Conservation (phyloP, 2,888 invertebrate genomes). For the Smittia sp. region DNA sequence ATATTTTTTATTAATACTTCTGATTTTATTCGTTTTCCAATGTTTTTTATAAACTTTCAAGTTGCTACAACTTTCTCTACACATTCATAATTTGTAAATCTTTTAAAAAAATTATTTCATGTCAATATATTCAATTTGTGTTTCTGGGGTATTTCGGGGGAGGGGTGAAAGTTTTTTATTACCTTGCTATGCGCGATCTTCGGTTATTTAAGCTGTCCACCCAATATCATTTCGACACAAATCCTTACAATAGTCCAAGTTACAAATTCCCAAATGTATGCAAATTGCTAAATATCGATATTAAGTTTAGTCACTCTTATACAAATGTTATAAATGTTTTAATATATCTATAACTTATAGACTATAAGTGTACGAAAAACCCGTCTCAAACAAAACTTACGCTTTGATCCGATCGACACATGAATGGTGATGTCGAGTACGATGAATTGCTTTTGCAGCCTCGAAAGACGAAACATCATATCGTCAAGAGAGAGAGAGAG, state of each 20-base stretch:
- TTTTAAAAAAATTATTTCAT: constrained; percentile 33
- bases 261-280: too few species aligned
- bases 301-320: constrained; percentile 30
- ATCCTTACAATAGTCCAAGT: not conserved
- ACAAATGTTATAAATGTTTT: constrained; percentile 27
- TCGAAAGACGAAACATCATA: not conserved
- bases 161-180: not conserved
- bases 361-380: constrained; percentile 32
- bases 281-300: constrained; percentile 10
- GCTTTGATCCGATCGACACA: not conserved
- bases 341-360: too few species aligned
- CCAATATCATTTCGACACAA: not conserved
- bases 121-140: constrained; percentile 5
- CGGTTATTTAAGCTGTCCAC: not conserved
- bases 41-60: constrained; percentile 28
- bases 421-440: not conserved
- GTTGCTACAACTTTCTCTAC: constrained; percentile 35
- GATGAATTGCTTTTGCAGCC: not conserved
- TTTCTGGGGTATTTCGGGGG: not conserved
- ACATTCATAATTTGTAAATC: constrained; percentile 39
- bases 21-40: constrained; percentile 10
- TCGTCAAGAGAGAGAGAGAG: too few species aligned
- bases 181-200: not conserved
- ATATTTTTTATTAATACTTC: not conserved
- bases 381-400: constrained; percentile 23